Base-by-base conservation (phyloP, 2,888 invertebrate genomes). In the Sesia bembeciformis region DNA sequence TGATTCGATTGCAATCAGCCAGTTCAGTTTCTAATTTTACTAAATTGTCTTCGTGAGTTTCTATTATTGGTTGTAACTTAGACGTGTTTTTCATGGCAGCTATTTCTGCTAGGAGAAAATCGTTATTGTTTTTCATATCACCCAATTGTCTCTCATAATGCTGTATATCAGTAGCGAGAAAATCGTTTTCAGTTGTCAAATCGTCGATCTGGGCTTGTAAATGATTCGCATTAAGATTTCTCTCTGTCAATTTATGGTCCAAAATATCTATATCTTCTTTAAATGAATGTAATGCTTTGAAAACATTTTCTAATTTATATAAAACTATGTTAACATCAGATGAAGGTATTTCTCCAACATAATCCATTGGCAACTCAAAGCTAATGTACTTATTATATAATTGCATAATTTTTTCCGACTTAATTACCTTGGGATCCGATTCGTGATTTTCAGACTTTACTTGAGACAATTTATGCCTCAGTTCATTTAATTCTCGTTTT, bases 51-150 rank as follows among this genome's bases (percentile, higher is more conserved):
- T 94, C 94, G 65, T 94, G 93, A 2, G 92, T 91, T 81, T 94
- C 94, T 53, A 92, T 92, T 53, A 94, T 94, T 0, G 94, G 93
- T 74, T 94, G 92, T 61, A 94, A 76, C 62, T 93, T 93, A n/a
- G 90, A 90, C n/a, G 85, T 83, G 67, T 90, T 91, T 68, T 93
- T 93, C 53, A 91, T 88, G 52, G 91, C 90, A 50, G 93, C 90
- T 58, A 94, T 84, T 77, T 94, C 93, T 52, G 91, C 90, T 62
- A 94, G 89, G n/a, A 94, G 78, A 57, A 93, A 87, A 66, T 93
- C 93, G 67, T 94, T 94, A 72, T 93, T 94, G 71, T 93, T 93
- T 77, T 93, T 92, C 71, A 93, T 89, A 70, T 93, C 93, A 56
- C 90, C 85, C 51, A 91, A 80, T 72, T 93, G 93, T 60, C 91